A percentile compares a stretch with the other conserved stretches of the same genome.
Conservation (phyloP, 64 coral and sea anemone genomes). For the Hydrozoanthus tunicans region DNA sequence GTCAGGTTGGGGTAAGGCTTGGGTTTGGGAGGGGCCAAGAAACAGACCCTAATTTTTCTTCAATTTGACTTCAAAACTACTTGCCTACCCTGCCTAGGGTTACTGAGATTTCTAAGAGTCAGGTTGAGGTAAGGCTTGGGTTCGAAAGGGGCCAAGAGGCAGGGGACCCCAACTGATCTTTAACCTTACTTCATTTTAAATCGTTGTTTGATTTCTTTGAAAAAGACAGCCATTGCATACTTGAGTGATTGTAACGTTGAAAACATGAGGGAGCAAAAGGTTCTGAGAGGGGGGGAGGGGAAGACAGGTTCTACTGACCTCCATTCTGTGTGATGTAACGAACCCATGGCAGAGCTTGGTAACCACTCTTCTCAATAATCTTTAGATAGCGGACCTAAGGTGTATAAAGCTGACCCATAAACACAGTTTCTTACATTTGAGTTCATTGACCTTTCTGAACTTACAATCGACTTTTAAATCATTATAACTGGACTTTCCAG, state of each 20-base stretch:
- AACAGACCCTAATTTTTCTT: background rate
- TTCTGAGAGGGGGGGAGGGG: too few species aligned
- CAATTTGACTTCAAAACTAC: background rate
- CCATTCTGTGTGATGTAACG: slow-evolving; percentile 78
- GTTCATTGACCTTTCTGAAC: too few species aligned
- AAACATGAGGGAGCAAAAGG: background rate
- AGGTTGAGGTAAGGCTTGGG: background rate
- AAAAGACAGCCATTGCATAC: background rate
- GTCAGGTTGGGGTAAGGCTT: background rate
- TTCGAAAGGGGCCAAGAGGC: background rate
- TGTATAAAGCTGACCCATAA: too few species aligned
- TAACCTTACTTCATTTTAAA: background rate
- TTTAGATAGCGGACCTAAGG: slow-evolving; percentile 68
- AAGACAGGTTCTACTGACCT: slow-evolving; percentile 20
- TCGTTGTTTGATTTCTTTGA: background rate
- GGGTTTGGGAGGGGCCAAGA: background rate
- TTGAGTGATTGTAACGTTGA: too few species aligned
- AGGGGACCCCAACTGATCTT: background rate
- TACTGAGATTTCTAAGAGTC: background rate
- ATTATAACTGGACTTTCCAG: too few species aligned
- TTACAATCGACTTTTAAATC: too few species aligned
- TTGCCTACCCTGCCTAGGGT: background rate
- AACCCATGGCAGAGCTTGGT: slow-evolving; percentile 75
- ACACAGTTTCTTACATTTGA: too few species aligned
- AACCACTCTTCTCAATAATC: slow-evolving; percentile 74